These are phyloP conservation scores for Aphelocoma californica DNA, from an alignment of 2,797 vertebrate species.

Conservation along the genomic window DNA sequence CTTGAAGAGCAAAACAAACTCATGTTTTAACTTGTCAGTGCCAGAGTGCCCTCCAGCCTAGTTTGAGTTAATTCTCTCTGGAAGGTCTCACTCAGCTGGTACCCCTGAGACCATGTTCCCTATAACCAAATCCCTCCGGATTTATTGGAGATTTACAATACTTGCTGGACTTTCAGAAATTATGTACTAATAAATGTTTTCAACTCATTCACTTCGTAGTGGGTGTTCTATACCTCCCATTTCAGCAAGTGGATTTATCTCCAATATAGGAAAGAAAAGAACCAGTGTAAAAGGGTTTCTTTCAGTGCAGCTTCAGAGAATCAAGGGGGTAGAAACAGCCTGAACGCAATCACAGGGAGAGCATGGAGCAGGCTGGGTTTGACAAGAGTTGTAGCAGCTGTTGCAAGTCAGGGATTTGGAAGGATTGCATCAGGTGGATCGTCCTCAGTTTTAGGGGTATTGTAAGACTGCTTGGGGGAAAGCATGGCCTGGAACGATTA, in stretches of 20 bases:
- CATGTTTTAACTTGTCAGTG: background rate
- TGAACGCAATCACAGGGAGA: background rate
- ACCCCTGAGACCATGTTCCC: background rate
- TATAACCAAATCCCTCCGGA: rapidly evolving
- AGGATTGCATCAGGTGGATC: background rate
- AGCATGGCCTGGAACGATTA: background rate
- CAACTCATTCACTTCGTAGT: background rate
- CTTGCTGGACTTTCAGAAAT: background rate
- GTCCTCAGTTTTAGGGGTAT: background rate
- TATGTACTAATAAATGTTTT: background rate
- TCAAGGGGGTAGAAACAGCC: background rate
- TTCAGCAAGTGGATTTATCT: background rate
- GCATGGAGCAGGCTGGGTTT: background rate
- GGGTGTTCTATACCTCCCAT: background rate
- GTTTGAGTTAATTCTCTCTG: background rate
- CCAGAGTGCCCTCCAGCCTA: background rate
- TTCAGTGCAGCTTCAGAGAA: background rate
- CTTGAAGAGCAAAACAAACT: background rate
- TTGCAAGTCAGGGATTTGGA: background rate
- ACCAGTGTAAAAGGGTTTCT: background rate
- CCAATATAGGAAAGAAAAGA: background rate
- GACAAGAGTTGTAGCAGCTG: background rate
- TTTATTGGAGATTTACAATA: background rate
- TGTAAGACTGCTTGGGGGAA: background rate
- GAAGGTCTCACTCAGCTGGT: background rate